Evolutionary conservation across 2,797 vertebrate genomes (phyloP), one percentile per base, ranked within the genome.

Genomic region (Amblyraja radiata): DNA sequence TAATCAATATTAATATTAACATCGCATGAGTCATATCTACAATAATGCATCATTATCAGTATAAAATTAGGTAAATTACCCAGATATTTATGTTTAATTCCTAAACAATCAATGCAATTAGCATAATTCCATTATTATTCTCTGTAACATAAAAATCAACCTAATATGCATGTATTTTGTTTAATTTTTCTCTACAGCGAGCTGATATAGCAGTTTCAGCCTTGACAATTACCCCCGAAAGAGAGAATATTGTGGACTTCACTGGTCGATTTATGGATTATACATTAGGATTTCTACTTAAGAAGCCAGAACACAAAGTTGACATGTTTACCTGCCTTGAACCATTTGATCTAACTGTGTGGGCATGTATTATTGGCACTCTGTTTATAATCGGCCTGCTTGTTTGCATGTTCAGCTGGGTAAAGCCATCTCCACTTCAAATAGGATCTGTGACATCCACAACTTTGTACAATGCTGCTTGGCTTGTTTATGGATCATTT

Each of bases 171-270:
- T 74, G 10, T 90, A 36, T 71, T 71, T 90, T 23, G 36, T 91
- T 92, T 58, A 46, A 28, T 13, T 74, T 76, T 54, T 21, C 14
- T 28, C 6, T 68, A 6, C 16, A 93, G 93, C 71, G 86, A 78
- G 93, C 93, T 86, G 93, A 93, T 36, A 74, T 93, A 46, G 93
- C 80, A 14, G 74, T 93, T 77, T 83, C 80, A 28, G 93, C 93
- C 39, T 36, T 93, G 80, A 93, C 93, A 71, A 90, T 93, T 71
- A 93, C 93, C 3, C 93, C 93, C 46, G 93, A 93, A 71, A 83
- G 93, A 46, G 93, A 93, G 93, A 93, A 77, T 77, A 86, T 93
- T 11, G 93, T 93, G 93, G 93, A 93, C 68, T 93, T 93, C 93
- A 93, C 93, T 76, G 74, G 84, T 46, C 93, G 93, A 46, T 93